phyloP scores from a whole-genome alignment of 2,888 invertebrate genomes.

The Ditula angustiorana region DNA sequence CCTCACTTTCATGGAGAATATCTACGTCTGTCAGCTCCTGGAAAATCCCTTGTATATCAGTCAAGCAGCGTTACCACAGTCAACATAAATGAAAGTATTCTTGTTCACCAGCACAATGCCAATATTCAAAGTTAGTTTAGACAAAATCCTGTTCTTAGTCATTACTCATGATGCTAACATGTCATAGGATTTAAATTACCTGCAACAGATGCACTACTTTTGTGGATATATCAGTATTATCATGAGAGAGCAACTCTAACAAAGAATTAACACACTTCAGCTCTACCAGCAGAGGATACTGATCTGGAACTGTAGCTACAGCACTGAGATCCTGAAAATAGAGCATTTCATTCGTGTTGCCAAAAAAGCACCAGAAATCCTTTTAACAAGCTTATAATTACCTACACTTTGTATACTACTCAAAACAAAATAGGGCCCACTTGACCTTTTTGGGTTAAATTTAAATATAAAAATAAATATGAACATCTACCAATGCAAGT shows the following conservation, averaged over 20 bases:
- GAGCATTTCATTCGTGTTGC: no score
- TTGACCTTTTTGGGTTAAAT: no score
- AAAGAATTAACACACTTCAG: constrained; percentile 95
- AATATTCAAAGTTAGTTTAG: no score
- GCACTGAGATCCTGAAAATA: constrained; percentile 96
- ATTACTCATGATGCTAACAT: not conserved
- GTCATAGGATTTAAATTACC: constrained; percentile 62
- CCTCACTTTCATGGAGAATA: constrained; percentile 96
- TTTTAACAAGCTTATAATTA: no score
- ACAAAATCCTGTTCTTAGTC: no score
- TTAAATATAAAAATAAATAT: no score
- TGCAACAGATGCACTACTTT: constrained; percentile 89
- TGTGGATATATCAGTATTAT: constrained; percentile 97
- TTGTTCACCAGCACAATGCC: not conserved
- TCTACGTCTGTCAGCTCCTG: constrained; percentile 98
- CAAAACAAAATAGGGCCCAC: no score
- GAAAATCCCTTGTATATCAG: not conserved
- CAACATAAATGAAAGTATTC: no score
- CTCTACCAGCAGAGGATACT: constrained; percentile 96
- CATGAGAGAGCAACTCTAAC: constrained; percentile 97
- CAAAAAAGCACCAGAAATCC: no score
- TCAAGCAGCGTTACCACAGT: no score
- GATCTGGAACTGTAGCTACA: constrained; percentile 97
- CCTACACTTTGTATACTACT: no score
- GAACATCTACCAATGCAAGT: no score